These are phyloP conservation scores for Leptodactylus fuscus DNA, from an alignment of 2,113 vertebrate species.

Conservation along the genomic window DNA sequence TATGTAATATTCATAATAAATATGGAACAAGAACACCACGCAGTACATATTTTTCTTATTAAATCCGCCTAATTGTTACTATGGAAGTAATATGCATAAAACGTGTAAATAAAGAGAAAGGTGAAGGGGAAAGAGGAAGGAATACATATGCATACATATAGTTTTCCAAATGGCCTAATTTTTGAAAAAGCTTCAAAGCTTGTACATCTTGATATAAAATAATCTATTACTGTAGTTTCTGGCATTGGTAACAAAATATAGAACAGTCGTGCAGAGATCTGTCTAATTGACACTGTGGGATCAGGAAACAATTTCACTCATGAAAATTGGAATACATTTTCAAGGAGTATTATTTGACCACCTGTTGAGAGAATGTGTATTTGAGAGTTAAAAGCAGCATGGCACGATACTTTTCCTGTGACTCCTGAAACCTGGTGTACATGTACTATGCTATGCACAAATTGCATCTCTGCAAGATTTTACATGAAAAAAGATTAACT, in stretches of 20 bases:
- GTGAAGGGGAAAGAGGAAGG: too few species aligned
- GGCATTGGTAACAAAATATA: neutral
- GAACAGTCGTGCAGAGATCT: neutral
- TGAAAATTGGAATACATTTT: slow-evolving; percentile 1
- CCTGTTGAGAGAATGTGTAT: neutral
- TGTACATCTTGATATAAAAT: neutral
- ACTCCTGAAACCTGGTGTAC: neutral
- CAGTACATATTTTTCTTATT: too few species aligned
- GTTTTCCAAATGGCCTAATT: neutral
- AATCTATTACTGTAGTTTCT: neutral
- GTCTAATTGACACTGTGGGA: neutral
- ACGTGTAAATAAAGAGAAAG: too few species aligned
- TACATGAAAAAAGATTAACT: neutral
- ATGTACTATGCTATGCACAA: neutral
- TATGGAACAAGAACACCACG: too few species aligned
- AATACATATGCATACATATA: too few species aligned
- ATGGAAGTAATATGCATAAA: too few species aligned
- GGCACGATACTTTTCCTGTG: neutral
- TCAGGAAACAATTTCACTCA: neutral
- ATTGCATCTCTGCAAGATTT: neutral
- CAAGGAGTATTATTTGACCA: neutral
- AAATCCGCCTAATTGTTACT: too few species aligned
- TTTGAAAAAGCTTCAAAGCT: neutral
- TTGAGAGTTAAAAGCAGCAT: neutral
- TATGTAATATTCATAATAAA: too few species aligned